Conservation (phyloP, 2,888 invertebrate genomes). For the Hemistola chrysoprasaria region DNA sequence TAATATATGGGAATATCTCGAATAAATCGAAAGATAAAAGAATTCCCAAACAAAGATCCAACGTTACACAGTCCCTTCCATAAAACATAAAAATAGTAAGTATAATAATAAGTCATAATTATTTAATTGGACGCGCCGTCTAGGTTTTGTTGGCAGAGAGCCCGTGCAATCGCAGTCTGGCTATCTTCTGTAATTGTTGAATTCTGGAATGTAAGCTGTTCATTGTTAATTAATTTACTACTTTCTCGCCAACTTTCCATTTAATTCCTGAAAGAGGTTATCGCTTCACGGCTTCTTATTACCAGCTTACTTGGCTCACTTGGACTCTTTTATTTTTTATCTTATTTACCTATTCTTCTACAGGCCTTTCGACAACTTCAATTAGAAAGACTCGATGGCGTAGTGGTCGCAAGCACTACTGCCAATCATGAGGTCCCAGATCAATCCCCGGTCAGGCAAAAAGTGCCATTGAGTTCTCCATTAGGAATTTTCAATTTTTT, state of each 20-base stretch:
- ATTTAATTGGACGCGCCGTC: slow-evolving; percentile 51
- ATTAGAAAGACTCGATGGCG: too few relatives aligned
- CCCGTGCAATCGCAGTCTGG: slow-evolving; percentile 56
- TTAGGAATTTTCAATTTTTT: too few relatives aligned
- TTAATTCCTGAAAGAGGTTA: slow-evolving; percentile 34
- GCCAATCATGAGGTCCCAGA: too few relatives aligned
- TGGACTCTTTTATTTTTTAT: too few relatives aligned
- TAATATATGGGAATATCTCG: too few relatives aligned
- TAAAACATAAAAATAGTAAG: too few relatives aligned
- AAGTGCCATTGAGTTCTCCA: too few relatives aligned
- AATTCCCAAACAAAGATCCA: slow-evolving; percentile 6
- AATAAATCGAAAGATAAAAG: too few relatives aligned
- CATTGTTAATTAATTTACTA: slow-evolving; percentile 75
- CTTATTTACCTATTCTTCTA: too few relatives aligned
- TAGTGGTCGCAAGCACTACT: too few relatives aligned
- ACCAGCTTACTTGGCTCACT: neutral
- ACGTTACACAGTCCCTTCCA: slow-evolving; percentile 30
- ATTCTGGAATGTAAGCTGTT: slow-evolving; percentile 48
- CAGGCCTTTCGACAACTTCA: too few relatives aligned
- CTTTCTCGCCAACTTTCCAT: slow-evolving; percentile 61
- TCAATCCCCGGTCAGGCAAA: too few relatives aligned
- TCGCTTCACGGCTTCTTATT: slow-evolving; percentile 5
- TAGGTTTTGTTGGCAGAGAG: slow-evolving; percentile 59
- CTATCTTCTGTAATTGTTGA: slow-evolving; percentile 65
- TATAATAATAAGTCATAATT: slow-evolving; percentile 66